phyloP scores from a whole-genome alignment of 2,113 vertebrate genomes.

The Platycercus adscitus region DNA sequence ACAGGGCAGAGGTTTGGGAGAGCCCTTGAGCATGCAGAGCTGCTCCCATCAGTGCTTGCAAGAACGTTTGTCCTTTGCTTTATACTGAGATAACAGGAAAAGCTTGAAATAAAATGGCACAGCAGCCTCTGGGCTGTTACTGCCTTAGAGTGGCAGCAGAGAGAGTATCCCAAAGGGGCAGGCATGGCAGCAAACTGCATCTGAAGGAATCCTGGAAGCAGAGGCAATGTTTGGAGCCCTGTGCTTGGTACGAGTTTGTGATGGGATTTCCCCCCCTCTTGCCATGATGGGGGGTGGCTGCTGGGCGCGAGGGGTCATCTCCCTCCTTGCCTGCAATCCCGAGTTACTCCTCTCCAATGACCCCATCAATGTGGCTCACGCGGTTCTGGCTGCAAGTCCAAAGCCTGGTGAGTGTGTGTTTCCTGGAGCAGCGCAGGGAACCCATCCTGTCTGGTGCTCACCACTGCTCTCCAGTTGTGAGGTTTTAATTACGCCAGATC shows the following conservation, averaged over 20 bases:
- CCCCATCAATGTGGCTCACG: background rate
- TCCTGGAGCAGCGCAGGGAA: slow-evolving; percentile 58
- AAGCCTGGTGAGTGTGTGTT: slow-evolving; percentile 55
- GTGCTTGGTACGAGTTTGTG: background rate
- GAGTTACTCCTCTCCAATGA: background rate
- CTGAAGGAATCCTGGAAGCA: background rate
- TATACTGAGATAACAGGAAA: background rate
- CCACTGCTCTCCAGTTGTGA: slow-evolving; percentile 76
- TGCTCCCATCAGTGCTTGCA: background rate
- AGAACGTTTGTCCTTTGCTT: background rate
- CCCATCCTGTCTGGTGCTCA: slow-evolving; percentile 64
- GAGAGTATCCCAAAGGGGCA: background rate
- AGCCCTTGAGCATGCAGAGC: background rate
- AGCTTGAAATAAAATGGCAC: background rate
- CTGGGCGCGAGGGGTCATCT: rapidly evolving
- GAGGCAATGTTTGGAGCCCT: background rate
- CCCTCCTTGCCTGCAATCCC: background rate
- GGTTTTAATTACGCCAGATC: slow-evolving; percentile 79
- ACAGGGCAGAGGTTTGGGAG: background rate
- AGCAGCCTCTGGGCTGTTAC: background rate
- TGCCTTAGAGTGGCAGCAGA: background rate
- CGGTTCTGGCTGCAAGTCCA: slow-evolving; percentile 55
- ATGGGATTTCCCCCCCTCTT: background rate
- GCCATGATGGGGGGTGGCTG: background rate
- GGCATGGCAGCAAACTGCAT: background rate